A percentile compares a stretch with the other conserved stretches of the same genome.
Conservation (phyloP, 2,797 vertebrate species). For the Xenopus petersii region DNA sequence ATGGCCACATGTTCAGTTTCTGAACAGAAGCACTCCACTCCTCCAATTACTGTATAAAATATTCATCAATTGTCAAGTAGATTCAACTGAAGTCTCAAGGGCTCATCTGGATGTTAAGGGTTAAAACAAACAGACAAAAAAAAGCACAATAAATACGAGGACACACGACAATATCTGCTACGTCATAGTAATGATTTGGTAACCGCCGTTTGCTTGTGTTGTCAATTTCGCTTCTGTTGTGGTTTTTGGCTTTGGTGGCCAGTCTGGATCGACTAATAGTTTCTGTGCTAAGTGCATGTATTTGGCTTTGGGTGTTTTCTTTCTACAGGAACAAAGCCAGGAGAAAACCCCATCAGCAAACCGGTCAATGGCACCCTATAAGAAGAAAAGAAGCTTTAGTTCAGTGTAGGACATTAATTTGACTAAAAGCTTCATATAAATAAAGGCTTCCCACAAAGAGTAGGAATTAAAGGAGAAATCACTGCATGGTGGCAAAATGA, state of each 20-base stretch:
- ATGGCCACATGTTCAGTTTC: too few species aligned
- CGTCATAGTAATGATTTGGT: constrained; percentile 76
- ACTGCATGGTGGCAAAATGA: too few species aligned
- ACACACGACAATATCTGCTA: constrained; percentile 64
- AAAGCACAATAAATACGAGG: background rate
- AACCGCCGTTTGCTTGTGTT: constrained; percentile 72
- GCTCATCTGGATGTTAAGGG: constrained; percentile 2
- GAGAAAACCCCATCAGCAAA: constrained; percentile 68
- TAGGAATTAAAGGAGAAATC: too few species aligned
- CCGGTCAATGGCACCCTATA: constrained; percentile 72
- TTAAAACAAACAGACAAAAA: background rate
- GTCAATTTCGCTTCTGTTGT: constrained; percentile 87
- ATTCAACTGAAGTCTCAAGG: constrained; percentile 5
- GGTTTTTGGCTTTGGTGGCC: constrained; percentile 95
- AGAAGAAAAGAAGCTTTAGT: constrained; percentile 24
- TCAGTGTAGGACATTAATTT: too few species aligned
- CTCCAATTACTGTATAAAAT: background rate
- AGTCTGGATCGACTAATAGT: constrained; percentile 89
- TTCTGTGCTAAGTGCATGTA: constrained; percentile 97
- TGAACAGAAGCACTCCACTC: too few species aligned
- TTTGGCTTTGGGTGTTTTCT: constrained; percentile 83
- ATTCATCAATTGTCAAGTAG: background rate
- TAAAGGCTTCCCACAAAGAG: too few species aligned
- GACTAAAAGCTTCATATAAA: too few species aligned
- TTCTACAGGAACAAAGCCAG: constrained; percentile 68